phyloP scores from a whole-genome alignment of 1,140 invertebrate genomes.

The Atta cephalotes region DNA sequence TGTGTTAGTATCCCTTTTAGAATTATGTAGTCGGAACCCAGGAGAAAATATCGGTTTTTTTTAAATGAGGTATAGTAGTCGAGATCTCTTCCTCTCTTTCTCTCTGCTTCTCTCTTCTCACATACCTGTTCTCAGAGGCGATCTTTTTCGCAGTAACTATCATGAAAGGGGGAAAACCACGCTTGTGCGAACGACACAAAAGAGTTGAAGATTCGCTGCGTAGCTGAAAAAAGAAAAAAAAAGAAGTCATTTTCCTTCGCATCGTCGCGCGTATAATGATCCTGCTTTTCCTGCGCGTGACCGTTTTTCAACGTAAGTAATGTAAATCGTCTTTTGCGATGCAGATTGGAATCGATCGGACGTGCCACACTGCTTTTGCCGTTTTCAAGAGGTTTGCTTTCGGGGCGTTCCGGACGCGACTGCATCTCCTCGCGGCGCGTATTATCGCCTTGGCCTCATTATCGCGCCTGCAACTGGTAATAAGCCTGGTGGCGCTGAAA shows the following conservation, averaged over 20 bases:
- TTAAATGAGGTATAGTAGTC: slow-evolving; percentile 19
- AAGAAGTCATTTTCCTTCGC: not conserved
- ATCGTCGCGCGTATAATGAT: not conserved
- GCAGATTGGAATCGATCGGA: slow-evolving; percentile 43
- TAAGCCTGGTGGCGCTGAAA: slow-evolving; percentile 26
- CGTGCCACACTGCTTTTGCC: not conserved
- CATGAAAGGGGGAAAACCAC: not conserved
- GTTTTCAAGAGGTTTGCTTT: slow-evolving; percentile 8
- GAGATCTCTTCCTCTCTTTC: not conserved
- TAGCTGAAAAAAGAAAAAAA: not conserved
- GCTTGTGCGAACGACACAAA: not conserved
- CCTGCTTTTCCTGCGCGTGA: slow-evolving; percentile 17
- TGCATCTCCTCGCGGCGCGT: not conserved
- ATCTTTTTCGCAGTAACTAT: slow-evolving; percentile 18
- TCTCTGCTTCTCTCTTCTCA: not conserved
- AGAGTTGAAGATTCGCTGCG: slow-evolving; percentile 18
- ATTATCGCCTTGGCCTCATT: not conserved
- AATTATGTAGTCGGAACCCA: slow-evolving; percentile 10
- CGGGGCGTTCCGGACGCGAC: too few relatives aligned
- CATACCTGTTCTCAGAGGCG: not conserved
- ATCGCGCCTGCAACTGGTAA: slow-evolving; percentile 39
- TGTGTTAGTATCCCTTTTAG: slow-evolving; percentile 15
- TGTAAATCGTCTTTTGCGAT: slow-evolving; percentile 8
- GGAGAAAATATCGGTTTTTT: slow-evolving; percentile 38
- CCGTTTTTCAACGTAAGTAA: not conserved